Conservation (phyloP, 92 coral and sea anemone species). For the Umimayanthus chanpuru region DNA sequence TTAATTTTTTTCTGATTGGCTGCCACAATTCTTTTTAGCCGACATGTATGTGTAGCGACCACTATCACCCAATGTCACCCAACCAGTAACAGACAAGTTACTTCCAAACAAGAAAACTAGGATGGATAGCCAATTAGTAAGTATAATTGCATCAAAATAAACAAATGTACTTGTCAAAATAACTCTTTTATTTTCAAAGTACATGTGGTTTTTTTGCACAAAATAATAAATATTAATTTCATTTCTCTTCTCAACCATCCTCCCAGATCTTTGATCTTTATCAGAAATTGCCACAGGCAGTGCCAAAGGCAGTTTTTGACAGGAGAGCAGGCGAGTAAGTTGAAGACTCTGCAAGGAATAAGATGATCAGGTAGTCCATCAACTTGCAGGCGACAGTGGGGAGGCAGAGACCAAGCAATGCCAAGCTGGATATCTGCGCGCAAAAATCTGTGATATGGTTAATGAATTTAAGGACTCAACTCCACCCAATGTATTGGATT, state of each 20-base stretch:
- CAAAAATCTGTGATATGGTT: conserved; percentile 5
- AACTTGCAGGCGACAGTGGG: not conserved
- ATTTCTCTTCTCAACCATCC: conserved; percentile 7
- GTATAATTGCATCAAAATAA: conserved; percentile 4
- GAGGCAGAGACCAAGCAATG: conserved; percentile 16
- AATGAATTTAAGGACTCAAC: conserved; percentile 7
- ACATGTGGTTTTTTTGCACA: conserved; percentile 14
- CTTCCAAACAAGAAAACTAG: conserved; percentile 12
- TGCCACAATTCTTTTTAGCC: conserved; percentile 9
- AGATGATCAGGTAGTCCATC: conserved; percentile 8
- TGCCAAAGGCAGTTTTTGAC: conserved; percentile 23
- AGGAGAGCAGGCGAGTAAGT: conserved; percentile 1
- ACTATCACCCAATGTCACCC: not conserved
- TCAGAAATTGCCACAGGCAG: conserved; percentile 16
- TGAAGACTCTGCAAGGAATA: not conserved
- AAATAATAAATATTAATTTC: conserved; percentile 1
- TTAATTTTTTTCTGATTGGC: not conserved
- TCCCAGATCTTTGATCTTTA: conserved; percentile 15
- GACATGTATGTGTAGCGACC: conserved; percentile 15
- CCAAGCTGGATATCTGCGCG: conserved; percentile 3
- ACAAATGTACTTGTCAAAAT: conserved; percentile 16
- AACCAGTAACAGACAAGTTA: not conserved
- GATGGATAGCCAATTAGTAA: conserved; percentile 1
- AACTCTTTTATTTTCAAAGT: conserved; percentile 1
- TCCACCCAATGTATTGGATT: conserved; percentile 19